Evolutionary conservation across 2,113 vertebrate species (phyloP).

Genomic region (Periophthalmus modestus): DNA sequence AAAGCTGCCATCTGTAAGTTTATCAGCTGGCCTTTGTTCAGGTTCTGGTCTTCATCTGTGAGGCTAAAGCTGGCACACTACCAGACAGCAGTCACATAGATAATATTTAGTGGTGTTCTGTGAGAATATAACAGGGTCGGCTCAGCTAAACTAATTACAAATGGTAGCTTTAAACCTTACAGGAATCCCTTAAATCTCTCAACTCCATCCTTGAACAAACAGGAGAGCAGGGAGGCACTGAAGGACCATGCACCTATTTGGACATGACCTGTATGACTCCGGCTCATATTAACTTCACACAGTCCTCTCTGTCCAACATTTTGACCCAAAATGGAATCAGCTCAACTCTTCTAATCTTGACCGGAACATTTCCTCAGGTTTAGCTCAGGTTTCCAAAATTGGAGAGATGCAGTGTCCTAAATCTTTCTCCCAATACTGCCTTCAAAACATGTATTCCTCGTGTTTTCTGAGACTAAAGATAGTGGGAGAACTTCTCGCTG

Average conservation of each 20-base stretch:
- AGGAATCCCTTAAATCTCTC: neutral
- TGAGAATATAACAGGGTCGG: too few species aligned
- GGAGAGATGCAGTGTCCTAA: conserved; percentile 20
- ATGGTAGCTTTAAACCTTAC: neutral
- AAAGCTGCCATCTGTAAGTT: too few species aligned
- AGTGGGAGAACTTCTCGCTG: neutral
- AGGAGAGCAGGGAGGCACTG: neutral
- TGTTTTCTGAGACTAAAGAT: neutral
- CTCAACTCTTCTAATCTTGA: conserved; percentile 24
- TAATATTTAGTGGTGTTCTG: too few species aligned
- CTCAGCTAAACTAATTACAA: too few species aligned
- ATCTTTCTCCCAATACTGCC: neutral
- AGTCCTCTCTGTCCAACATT: conserved; percentile 23
- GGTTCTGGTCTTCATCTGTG: too few species aligned
- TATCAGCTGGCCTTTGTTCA: too few species aligned
- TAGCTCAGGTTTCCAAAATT: conserved; percentile 50
- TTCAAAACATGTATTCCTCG: neutral
- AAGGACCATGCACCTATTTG: conserved; percentile 3
- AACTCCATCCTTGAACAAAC: neutral
- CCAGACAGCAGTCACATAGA: too few species aligned
- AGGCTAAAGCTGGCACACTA: too few species aligned
- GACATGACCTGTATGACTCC: conserved; percentile 10
- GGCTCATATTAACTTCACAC: neutral
- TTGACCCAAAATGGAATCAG: conserved; percentile 60
- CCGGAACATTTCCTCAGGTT: conserved; percentile 20